Evolutionary conservation across 1,140 invertebrate species (phyloP).

Genomic region (Tenebrio molitor): DNA sequence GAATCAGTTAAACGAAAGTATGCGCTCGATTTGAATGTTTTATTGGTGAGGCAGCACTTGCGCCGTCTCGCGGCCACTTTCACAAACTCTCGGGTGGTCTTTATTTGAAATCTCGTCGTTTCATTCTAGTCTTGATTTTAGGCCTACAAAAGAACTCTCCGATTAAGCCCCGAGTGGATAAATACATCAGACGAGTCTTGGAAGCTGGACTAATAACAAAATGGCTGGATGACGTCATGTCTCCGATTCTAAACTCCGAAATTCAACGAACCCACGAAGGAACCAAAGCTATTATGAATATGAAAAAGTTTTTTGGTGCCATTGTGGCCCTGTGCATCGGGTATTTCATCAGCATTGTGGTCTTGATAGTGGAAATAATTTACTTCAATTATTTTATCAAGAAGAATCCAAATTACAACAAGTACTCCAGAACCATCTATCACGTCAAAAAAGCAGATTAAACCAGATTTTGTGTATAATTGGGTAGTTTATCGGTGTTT

Average conservation of each 20-base stretch:
- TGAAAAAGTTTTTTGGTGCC: slow-evolving; percentile 82
- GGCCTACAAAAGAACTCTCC: slow-evolving; percentile 85
- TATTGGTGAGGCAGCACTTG: no score
- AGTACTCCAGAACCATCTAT: slow-evolving; percentile 67
- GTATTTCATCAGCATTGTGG: slow-evolving; percentile 73
- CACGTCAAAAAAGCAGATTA: slow-evolving; percentile 37
- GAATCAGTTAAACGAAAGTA: no score
- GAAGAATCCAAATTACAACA: slow-evolving; percentile 79
- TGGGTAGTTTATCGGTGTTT: not conserved
- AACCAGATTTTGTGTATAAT: not conserved
- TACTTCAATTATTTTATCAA: slow-evolving; percentile 75
- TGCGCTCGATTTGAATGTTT: no score
- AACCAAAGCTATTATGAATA: slow-evolving; percentile 79
- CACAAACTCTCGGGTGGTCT: no score
- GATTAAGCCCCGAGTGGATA: slow-evolving; percentile 78
- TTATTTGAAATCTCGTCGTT: no score
- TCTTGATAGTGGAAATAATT: slow-evolving; percentile 73
- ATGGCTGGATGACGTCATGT: slow-evolving; percentile 83
- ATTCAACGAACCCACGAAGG: slow-evolving; percentile 64
- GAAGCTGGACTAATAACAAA: slow-evolving; percentile 84
- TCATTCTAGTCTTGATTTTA: slow-evolving; percentile 44
- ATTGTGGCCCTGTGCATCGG: slow-evolving; percentile 78
- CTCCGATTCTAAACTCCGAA: slow-evolving; percentile 66
- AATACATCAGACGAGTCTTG: slow-evolving; percentile 74
- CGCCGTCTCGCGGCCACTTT: no score